A percentile compares a stretch with the other conserved stretches of the same genome.
Evolutionary conservation across 2,113 vertebrate species (phyloP).

Genomic region (Corydoras sp.): DNA sequence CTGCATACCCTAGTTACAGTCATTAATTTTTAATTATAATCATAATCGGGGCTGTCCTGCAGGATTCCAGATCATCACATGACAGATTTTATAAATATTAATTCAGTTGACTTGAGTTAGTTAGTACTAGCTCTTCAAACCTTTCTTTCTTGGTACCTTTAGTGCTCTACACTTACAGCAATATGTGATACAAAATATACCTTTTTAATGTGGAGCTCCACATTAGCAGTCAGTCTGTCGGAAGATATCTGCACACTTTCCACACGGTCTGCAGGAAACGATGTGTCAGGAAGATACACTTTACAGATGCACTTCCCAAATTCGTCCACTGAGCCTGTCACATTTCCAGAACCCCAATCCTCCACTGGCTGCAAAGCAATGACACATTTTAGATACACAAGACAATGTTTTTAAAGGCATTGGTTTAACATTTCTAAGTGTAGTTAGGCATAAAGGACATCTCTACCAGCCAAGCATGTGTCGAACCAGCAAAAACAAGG

Average conservation of each 20-base stretch:
- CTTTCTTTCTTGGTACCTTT: no score
- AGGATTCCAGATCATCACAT: no score
- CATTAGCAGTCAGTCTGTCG: slow-evolving; percentile 50
- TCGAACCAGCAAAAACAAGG: neutral
- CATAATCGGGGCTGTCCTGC: no score
- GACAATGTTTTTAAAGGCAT: neutral
- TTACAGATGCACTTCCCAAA: slow-evolving; percentile 57
- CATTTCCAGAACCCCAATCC: slow-evolving; percentile 60
- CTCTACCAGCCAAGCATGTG: neutral
- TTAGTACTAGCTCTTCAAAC: no score
- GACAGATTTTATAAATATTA: no score
- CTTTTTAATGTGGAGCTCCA: slow-evolving; percentile 57
- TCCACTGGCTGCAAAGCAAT: slow-evolving; percentile 43
- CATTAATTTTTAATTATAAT: no score
- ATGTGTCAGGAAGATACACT: slow-evolving; percentile 55
- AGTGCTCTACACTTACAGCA: neutral
- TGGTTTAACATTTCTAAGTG: neutral
- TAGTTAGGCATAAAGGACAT: neutral
- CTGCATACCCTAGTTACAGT: no score
- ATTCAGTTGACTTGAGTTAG: no score
- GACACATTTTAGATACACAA: neutral
- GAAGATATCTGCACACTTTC: slow-evolving; percentile 54
- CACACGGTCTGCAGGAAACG: slow-evolving; percentile 56
- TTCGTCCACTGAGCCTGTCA: slow-evolving; percentile 53
- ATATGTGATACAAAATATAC: slow-evolving; percentile 19